phyloP scores from a whole-genome alignment of 2,797 vertebrate species.

The Propithecus perrieri region DNA sequence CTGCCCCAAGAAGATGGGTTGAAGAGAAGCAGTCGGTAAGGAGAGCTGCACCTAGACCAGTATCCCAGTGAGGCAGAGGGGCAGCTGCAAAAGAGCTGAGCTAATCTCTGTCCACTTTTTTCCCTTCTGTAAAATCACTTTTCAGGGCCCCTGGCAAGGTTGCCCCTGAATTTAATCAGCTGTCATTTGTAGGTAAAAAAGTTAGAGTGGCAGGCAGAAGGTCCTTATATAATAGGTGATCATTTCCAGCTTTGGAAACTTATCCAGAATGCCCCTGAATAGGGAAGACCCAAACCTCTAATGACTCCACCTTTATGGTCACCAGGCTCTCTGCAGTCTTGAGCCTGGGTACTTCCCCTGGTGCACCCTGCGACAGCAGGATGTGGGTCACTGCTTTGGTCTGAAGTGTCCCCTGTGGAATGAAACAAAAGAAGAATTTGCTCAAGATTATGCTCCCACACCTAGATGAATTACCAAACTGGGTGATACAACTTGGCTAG shows the following conservation, averaged over 20 bases:
- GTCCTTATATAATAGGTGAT: background rate
- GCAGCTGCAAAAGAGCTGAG: background rate
- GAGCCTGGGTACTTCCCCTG: background rate
- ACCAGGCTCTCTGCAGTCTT: background rate
- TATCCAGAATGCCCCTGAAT: background rate
- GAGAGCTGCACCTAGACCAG: background rate
- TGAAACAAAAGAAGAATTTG: background rate
- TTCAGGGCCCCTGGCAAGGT: background rate
- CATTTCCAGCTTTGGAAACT: background rate
- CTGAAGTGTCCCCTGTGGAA: background rate
- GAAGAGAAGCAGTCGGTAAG: background rate
- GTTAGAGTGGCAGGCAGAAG: background rate
- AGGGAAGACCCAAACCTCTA: background rate
- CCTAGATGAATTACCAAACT: background rate
- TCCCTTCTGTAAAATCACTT: background rate
- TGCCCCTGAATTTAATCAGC: background rate
- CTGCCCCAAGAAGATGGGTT: background rate
- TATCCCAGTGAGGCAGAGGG: background rate
- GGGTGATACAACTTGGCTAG: background rate
- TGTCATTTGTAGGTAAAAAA: background rate
- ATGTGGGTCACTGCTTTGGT: background rate
- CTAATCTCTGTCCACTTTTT: background rate
- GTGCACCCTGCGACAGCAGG: accelerated
- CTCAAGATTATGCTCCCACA: background rate
- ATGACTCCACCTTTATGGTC: background rate